Conservation (phyloP, 1,140 invertebrate species). For the Dolichoris vasculosae region DNA sequence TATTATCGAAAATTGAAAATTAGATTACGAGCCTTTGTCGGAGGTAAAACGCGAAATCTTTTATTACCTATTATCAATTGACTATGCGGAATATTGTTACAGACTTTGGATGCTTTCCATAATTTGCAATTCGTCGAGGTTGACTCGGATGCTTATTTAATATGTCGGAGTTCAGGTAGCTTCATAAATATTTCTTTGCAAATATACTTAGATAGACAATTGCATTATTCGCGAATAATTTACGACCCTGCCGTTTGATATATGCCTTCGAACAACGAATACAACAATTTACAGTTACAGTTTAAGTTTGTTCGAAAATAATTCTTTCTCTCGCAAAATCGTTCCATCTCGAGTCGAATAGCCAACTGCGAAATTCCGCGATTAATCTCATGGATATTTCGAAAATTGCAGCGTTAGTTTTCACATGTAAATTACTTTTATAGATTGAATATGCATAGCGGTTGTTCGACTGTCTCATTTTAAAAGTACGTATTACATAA, state of each 20-base stretch:
- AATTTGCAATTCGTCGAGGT: neutral
- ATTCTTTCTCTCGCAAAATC: neutral
- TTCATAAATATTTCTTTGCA: slow-evolving; percentile 16
- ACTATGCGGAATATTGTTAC: slow-evolving; percentile 9
- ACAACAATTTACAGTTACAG: neutral
- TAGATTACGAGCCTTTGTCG: slow-evolving; percentile 18
- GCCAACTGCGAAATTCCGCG: neutral
- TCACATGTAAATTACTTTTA: neutral
- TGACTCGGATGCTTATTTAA: neutral
- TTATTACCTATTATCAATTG: slow-evolving; percentile 43
- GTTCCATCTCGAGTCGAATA: neutral
- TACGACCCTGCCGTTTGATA: neutral
- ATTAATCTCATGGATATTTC: neutral
- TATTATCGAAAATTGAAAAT: slow-evolving; percentile 34
- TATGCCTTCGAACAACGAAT: neutral
- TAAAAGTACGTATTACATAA: neutral
- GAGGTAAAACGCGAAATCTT: slow-evolving; percentile 4
- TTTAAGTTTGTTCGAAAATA: neutral
- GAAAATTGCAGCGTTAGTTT: neutral
- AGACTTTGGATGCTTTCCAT: neutral
- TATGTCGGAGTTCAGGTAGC: neutral
- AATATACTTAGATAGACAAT: slow-evolving; percentile 8
- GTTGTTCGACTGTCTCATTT: neutral
- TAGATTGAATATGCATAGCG: neutral
- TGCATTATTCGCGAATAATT: neutral